Percentiles rank a stretch among this genome's conserved stretches.
Conservation (phyloP, 2,888 invertebrate species). For the Phalangium opilio region DNA sequence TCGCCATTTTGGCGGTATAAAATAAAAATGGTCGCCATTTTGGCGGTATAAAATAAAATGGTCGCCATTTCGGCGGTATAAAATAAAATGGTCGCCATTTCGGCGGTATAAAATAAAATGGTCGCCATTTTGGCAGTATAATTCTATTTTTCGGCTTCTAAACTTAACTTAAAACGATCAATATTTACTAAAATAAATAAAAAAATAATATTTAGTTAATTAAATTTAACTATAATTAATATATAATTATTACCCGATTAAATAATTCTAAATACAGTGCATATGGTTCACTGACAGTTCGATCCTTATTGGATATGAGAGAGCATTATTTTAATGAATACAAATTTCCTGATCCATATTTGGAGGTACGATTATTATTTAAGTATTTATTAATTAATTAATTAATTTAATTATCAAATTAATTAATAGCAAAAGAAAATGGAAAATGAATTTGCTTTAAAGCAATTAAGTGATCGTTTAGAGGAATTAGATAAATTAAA, state of each 20-base stretch:
- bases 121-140: too few species aligned
- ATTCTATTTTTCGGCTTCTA: too few species aligned
- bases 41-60: too few species aligned
- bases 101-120: too few species aligned
- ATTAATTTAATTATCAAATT: background rate
- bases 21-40: too few species aligned
- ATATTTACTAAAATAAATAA: too few species aligned
- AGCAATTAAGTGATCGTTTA: constrained; percentile 49
- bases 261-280: constrained; percentile 35
- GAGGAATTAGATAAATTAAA: constrained; percentile 50
- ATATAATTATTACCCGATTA: background rate
- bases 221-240: too few species aligned
- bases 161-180: too few species aligned
- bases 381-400: background rate
- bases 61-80: too few species aligned
- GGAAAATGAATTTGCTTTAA: constrained; percentile 69
- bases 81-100: too few species aligned
- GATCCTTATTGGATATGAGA: constrained; percentile 76
- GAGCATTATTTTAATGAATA: constrained; percentile 79
- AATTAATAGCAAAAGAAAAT: constrained; percentile 56
- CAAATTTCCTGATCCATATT: constrained; percentile 75
- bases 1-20: too few species aligned
- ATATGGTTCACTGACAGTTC: constrained; percentile 67
- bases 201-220: too few species aligned
- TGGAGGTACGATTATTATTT: constrained; percentile 37